A percentile compares a stretch with the other conserved stretches of the same genome.
Conservation (phyloP, 2,113 vertebrate species). For the Eurystomus gularis region DNA sequence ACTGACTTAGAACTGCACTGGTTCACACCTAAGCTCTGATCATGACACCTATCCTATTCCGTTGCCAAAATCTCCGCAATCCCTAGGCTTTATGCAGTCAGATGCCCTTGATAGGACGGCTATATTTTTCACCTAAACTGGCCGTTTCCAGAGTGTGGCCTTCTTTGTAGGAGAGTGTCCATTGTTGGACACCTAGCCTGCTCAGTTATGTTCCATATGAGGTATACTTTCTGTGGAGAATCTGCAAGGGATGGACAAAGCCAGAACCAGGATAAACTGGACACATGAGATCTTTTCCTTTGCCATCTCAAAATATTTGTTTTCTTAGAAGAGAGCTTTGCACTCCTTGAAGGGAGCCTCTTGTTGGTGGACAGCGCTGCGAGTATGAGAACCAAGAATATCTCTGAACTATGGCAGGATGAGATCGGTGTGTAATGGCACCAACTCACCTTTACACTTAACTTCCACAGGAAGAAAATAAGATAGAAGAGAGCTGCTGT, state of each 20-base stretch:
- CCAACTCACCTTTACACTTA: background rate
- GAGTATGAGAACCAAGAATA: background rate
- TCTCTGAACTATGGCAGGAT: background rate
- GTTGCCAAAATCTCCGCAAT: background rate
- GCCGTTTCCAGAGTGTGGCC: background rate
- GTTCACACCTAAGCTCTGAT: background rate
- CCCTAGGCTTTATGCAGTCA: background rate
- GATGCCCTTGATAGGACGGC: background rate
- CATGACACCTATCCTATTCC: background rate
- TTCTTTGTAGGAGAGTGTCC: background rate
- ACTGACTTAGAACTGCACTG: background rate
- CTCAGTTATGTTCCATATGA: background rate
- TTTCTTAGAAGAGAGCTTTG: background rate
- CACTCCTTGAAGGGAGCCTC: background rate
- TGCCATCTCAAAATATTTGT: background rate
- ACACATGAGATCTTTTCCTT: background rate
- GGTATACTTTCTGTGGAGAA: background rate
- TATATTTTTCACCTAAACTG: background rate
- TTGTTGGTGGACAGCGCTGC: background rate
- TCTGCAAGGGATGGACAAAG: background rate
- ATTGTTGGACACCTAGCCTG: background rate
- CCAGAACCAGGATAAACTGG: background rate
- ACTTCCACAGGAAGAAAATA: background rate
- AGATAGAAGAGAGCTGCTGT: background rate
- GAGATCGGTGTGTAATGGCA: background rate